These are phyloP conservation scores for Hormiphora californensis DNA, from an alignment of 37 sponge, comb jelly and placozoan genomes.

Conservation along the genomic window DNA sequence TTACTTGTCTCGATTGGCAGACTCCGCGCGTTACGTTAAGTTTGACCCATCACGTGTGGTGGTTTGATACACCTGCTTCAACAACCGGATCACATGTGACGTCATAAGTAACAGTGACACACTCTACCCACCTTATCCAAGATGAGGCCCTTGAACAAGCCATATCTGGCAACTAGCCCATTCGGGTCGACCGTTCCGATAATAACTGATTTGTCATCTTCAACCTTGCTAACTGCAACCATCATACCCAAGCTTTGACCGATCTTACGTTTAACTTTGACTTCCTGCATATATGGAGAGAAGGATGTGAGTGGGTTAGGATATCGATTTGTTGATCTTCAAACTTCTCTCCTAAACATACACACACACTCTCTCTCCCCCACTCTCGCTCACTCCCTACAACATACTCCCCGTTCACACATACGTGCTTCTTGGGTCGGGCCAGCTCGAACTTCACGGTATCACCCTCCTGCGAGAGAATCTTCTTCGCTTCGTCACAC, in stretches of 20 bases:
- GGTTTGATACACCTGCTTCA: too few relatives aligned
- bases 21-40: too few relatives aligned
- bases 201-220: slow-evolving; percentile 15
- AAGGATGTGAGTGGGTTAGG: too few relatives aligned
- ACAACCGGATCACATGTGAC: too few relatives aligned
- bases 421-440: slow-evolving; percentile 9
- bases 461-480: not conserved
- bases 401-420: too few relatives aligned
- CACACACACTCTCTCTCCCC: too few relatives aligned
- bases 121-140: not conserved
- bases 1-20: too few relatives aligned
- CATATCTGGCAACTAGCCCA: slow-evolving; percentile 32
- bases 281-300: not conserved
- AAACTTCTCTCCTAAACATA: too few relatives aligned
- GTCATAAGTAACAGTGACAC: too few relatives aligned
- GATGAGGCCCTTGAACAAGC: slow-evolving; percentile 2
- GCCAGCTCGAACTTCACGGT: not conserved
- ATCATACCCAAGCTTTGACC: slow-evolving; percentile 33
- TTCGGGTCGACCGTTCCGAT: slow-evolving; percentile 30
- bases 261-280: not conserved
- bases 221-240: slow-evolving; percentile 24
- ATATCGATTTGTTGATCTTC: too few relatives aligned
- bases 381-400: too few relatives aligned
- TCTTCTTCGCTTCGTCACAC: not conserved
- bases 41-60: too few relatives aligned